Conservation (phyloP, 2,888 invertebrate genomes). For the Mythimna loreyi region DNA sequence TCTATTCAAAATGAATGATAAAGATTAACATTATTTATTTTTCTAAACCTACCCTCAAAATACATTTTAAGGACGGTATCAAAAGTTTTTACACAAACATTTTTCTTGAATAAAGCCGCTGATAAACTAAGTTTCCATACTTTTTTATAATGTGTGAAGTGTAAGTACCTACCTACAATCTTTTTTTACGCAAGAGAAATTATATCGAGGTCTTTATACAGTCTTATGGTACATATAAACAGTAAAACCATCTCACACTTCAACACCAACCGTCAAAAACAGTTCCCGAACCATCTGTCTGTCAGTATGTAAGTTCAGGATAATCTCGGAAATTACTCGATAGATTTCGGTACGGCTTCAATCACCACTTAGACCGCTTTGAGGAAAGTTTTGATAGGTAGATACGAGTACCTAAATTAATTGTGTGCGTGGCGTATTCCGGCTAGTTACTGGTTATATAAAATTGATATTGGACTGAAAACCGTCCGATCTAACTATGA, state of each 20-base stretch:
- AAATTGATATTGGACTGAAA: constrained; percentile 41
- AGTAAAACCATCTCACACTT: constrained; percentile 39
- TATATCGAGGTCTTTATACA: constrained; percentile 37
- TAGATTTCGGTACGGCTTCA: constrained; percentile 43
- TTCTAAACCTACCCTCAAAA: too few species aligned
- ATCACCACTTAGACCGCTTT: constrained; percentile 34
- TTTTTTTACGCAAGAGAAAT: constrained; percentile 26
- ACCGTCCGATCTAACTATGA: constrained; percentile 31
- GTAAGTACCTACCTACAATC: constrained; percentile 2
- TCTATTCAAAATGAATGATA: too few species aligned
- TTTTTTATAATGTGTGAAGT: constrained; percentile 2
- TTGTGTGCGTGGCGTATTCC: constrained; percentile 22
- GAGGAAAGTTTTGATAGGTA: constrained; percentile 29
- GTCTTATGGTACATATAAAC: constrained; percentile 30
- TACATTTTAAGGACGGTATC: too few species aligned
- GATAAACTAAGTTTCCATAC: too few species aligned
- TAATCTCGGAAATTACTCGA: constrained; percentile 55
- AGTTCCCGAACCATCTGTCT: constrained; percentile 35
- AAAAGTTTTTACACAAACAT: too few species aligned
- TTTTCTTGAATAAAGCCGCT: too few species aligned
- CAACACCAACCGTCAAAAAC: constrained; percentile 52
- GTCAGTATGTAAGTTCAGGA: constrained; percentile 53
- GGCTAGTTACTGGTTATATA: constrained; percentile 5
- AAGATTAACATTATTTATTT: too few species aligned
- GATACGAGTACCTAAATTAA: constrained; percentile 31